Evolutionary conservation across 1,140 invertebrate genomes (phyloP), one percentile per base, ranked within the genome.

Genomic region (Diuraphis noxia): DNA sequence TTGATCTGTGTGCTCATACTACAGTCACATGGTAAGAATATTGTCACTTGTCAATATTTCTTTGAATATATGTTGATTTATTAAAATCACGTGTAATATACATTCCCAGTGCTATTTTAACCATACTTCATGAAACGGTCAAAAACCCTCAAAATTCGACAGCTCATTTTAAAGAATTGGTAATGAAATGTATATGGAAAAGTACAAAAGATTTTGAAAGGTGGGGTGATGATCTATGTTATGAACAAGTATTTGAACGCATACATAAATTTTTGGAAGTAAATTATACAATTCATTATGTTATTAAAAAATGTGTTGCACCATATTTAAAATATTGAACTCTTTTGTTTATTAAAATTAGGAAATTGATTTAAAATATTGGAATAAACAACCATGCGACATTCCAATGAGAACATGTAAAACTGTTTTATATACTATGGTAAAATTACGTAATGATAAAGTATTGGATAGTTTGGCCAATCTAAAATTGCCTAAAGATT

Each of bases 181-280:
- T 92, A 10, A 92, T 93, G 92, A 93, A 93, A 92, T 93, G 93
- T 88, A 85, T 93, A n/a, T 93, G 93, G 93, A 93, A 93, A 92
- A 88, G 93, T 23, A 91, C 93, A 38, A 92, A 92, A 79, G 88
- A 92, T 88, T 92, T 93, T 30, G 92, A 92, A 38, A 92, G 92
- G 41, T 93, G 93, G 93, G 92, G 92, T 5, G 43, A 86, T 36
- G 92, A 93, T 86, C 40, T 93, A 5, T 91, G 93, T 63, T 93
- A 93, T 89, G 92, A 92, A 40, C 56, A 77, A 87, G 92, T 93
- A 21, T 82, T 93, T 25, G 43, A 40, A 41, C 92, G 93, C 52
- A 91, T 93, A 34, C 92, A 93, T 52, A 92, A 52, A 63, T 93
- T 93, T 85, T 92, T 93, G 3, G 93, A 92, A 91, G 93, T 93